Evolutionary conservation across 2,888 invertebrate species (phyloP).

Genomic region (Bellardia bayeri): DNA sequence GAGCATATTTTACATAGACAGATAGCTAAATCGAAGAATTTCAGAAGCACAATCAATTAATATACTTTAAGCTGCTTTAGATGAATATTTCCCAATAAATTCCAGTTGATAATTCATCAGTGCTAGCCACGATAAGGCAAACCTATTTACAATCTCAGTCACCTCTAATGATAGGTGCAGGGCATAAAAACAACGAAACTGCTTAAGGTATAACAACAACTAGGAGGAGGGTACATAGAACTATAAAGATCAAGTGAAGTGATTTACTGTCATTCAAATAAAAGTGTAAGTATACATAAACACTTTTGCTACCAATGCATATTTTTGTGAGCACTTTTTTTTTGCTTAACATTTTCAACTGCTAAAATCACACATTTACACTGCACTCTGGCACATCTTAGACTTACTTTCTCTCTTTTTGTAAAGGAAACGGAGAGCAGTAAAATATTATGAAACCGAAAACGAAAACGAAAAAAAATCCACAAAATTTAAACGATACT

Average conservation of each 20-base stretch:
- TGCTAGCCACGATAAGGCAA: too few relatives aligned
- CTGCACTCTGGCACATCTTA: constrained; percentile 13
- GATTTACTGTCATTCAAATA: constrained; percentile 18
- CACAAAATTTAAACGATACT: constrained; percentile 68
- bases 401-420: neutral
- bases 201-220: neutral
- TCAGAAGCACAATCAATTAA: too few relatives aligned
- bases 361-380: constrained; percentile 25
- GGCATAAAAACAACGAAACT: neutral
- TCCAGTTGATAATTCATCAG: too few relatives aligned
- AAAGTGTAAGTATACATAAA: constrained; percentile 44
- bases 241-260: neutral
- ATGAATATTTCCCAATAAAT: too few relatives aligned
- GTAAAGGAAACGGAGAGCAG: neutral
- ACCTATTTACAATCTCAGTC: too few relatives aligned
- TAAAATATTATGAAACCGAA: constrained; percentile 2
- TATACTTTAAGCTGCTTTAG: too few relatives aligned
- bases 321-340: constrained; percentile 5
- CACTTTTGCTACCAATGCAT: constrained; percentile 45
- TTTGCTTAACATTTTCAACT: neutral
- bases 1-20: too few relatives aligned
- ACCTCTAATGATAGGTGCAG: too few relatives aligned
- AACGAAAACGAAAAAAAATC: constrained; percentile 19
- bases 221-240: neutral
- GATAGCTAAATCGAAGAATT: too few relatives aligned